A percentile compares a stretch with the other conserved stretches of the same genome.
phyloP scores from a whole-genome alignment of 2,888 invertebrate genomes.

The Drosophila monieri region DNA sequence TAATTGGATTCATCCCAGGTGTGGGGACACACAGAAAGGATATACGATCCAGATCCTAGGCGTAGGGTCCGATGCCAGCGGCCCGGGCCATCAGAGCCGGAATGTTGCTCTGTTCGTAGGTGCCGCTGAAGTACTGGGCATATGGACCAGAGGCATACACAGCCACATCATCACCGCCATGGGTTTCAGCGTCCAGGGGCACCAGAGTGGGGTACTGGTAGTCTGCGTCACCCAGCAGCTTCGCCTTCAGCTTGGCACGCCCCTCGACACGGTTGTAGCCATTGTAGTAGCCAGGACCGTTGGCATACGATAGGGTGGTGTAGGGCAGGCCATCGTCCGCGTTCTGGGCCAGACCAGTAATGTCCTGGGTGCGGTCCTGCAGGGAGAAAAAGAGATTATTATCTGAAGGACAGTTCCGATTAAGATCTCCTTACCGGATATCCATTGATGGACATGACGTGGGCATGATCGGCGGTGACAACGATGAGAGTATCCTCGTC shows the following conservation, averaged over 20 bases:
- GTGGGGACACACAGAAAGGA: slow-evolving; percentile 3
- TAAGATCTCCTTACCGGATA: slow-evolving; percentile 86
- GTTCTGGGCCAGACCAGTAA: slow-evolving; percentile 84
- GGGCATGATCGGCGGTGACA: slow-evolving; percentile 93
- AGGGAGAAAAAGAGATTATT: not conserved
- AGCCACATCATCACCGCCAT: slow-evolving; percentile 92
- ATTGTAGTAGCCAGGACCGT: slow-evolving; percentile 88
- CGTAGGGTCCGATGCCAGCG: slow-evolving; percentile 87
- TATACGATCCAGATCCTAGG: slow-evolving; percentile 42
- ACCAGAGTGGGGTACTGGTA: slow-evolving; percentile 86
- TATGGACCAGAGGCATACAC: slow-evolving; percentile 91
- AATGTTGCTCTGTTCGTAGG: slow-evolving; percentile 91
- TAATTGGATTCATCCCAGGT: slow-evolving; percentile 50
- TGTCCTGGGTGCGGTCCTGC: slow-evolving; percentile 85
- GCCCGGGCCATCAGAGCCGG: slow-evolving; percentile 90
- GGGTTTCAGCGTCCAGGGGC: slow-evolving; percentile 88
- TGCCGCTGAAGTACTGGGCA: slow-evolving; percentile 91
- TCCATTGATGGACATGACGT: slow-evolving; percentile 91
- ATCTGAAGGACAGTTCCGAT: not conserved
- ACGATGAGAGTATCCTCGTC: slow-evolving; percentile 91
- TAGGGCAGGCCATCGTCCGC: slow-evolving; percentile 87
- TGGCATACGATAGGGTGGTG: slow-evolving; percentile 90
- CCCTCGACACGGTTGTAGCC: slow-evolving; percentile 65
- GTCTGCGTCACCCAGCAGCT: slow-evolving; percentile 66
- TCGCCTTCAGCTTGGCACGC: slow-evolving; percentile 64